These are phyloP conservation scores for Sycophaga agraensis DNA, from an alignment of 1,140 invertebrate genomes.

Conservation along the genomic window DNA sequence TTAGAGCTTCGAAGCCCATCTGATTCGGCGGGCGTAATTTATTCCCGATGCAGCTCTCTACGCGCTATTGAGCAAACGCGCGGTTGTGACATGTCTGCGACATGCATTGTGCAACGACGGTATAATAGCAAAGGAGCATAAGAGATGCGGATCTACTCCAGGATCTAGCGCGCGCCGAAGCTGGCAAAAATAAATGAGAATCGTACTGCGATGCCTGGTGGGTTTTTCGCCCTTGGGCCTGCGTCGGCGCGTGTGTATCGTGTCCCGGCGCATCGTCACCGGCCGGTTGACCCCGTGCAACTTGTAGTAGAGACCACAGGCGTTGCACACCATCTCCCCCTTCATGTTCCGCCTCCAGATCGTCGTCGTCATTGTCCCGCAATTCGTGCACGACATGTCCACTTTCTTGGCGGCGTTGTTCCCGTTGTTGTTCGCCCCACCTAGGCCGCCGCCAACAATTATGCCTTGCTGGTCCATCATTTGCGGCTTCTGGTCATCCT, in stretches of 20 bases:
- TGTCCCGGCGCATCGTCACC: slow-evolving; percentile 93
- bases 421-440: neutral
- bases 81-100: too few relatives aligned
- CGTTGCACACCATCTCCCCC: slow-evolving; percentile 93
- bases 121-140: too few relatives aligned
- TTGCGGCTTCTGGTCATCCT: slow-evolving; percentile 46
- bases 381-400: slow-evolving; percentile 78
- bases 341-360: slow-evolving; percentile 88
- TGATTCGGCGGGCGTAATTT: too few relatives aligned
- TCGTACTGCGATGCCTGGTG: slow-evolving; percentile 50
- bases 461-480: slow-evolving; percentile 43
- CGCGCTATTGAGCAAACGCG: too few relatives aligned
- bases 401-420: slow-evolving; percentile 57
- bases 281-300: slow-evolving; percentile 88
- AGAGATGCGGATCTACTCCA: too few relatives aligned
- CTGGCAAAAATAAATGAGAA: too few relatives aligned
- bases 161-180: too few relatives aligned
- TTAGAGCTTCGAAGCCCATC: too few relatives aligned
- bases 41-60: too few relatives aligned
- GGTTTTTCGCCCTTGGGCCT: slow-evolving; percentile 72
- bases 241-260: slow-evolving; percentile 92
- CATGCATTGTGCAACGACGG: too few relatives aligned
- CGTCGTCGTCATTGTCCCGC: slow-evolving; percentile 86
- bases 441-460: neutral
- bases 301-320: slow-evolving; percentile 92